Evolutionary conservation across 2,797 vertebrate genomes (phyloP).

Genomic region (Sebastes variabilis): DNA sequence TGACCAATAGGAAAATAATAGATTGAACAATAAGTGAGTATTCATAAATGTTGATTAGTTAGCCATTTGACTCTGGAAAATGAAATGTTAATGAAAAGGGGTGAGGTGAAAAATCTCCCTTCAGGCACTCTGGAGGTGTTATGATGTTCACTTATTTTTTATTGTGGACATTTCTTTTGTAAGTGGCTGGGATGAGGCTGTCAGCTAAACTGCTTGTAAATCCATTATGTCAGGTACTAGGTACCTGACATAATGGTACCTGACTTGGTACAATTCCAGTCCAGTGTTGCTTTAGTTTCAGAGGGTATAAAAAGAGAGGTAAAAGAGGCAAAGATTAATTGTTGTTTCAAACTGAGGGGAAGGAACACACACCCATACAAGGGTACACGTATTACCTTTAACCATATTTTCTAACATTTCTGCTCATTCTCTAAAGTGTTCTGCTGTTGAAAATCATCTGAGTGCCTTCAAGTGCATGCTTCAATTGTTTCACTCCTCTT

Average conservation of each 20-base stretch:
- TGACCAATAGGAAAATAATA: neutral
- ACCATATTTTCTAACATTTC: neutral
- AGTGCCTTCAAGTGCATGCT: constrained; percentile 43
- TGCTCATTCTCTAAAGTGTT: constrained; percentile 22
- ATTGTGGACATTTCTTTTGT: neutral
- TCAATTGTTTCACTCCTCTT: constrained; percentile 38
- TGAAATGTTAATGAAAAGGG: constrained; percentile 11
- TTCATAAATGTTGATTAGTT: constrained; percentile 6
- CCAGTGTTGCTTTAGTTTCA: neutral
- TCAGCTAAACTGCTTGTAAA: constrained; percentile 6
- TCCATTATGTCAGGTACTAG: neutral
- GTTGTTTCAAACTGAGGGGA: neutral
- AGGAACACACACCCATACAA: neutral
- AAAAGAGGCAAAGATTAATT: neutral
- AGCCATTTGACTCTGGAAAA: neutral
- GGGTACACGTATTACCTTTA: constrained; percentile 1
- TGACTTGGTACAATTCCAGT: neutral
- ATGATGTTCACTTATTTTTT: neutral
- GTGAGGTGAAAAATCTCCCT: neutral
- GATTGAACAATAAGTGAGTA: neutral
- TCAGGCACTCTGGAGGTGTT: neutral
- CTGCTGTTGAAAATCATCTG: constrained; percentile 7
- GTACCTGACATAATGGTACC: neutral
- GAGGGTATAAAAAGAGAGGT: neutral
- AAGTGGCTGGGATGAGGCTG: neutral